These are phyloP conservation scores for Cantharis rustica DNA, from an alignment of 2,888 invertebrate species.

Conservation along the genomic window DNA sequence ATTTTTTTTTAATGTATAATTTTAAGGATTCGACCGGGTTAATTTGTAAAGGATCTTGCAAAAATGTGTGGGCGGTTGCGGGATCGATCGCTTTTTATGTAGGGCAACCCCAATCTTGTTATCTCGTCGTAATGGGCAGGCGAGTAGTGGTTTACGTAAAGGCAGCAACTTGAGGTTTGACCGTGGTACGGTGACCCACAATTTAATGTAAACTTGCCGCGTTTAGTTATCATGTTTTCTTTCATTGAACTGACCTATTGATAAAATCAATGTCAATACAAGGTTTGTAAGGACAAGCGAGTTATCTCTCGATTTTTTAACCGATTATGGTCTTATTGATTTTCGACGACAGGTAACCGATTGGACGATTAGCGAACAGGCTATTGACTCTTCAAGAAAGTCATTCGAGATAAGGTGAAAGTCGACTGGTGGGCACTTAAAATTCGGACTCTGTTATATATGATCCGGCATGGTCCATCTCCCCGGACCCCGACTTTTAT, in stretches of 20 bases:
- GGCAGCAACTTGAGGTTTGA: background rate
- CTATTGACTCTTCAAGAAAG: background rate
- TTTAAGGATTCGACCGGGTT: no score
- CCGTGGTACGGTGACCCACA: conserved; percentile 1
- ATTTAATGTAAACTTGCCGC: background rate
- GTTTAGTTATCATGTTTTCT: background rate
- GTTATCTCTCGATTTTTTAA: background rate
- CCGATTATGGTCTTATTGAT: background rate
- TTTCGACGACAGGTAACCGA: background rate
- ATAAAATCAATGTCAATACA: background rate
- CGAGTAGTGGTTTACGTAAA: background rate
- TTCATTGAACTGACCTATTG: background rate
- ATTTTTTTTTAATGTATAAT: no score
- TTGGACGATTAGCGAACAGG: background rate
- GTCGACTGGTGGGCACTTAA: background rate
- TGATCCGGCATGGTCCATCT: background rate
- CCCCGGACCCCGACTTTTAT: background rate
- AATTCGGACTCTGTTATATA: no score
- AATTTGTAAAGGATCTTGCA: background rate
- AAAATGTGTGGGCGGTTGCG: background rate
- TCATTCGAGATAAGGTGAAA: background rate
- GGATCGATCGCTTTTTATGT: background rate
- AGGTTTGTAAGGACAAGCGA: background rate
- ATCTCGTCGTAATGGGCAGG: background rate
- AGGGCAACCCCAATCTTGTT: background rate